Conservation (phyloP, 1,140 invertebrate genomes). For the Spodoptera frugiperda region DNA sequence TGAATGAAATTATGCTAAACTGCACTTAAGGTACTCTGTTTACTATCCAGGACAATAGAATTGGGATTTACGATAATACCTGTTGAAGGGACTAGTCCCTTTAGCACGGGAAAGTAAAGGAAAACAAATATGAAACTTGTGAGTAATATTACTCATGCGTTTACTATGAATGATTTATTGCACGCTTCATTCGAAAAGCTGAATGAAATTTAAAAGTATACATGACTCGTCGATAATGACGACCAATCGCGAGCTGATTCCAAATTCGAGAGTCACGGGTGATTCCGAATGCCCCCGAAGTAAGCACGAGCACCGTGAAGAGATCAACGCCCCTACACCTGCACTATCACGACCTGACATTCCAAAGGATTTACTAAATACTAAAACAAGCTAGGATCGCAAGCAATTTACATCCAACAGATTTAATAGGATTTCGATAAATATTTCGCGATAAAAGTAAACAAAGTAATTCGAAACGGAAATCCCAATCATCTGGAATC, state of each 20-base stretch:
- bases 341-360: slow-evolving; percentile 52
- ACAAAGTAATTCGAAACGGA: slow-evolving; percentile 17
- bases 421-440: background rate
- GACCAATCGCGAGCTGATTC: slow-evolving; percentile 40
- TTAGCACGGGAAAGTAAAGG: background rate
- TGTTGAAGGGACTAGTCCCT: slow-evolving; percentile 3
- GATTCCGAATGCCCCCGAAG: slow-evolving; percentile 45
- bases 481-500: slow-evolving; percentile 13
- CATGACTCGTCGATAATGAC: slow-evolving; percentile 40
- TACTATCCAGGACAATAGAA: slow-evolving; percentile 8
- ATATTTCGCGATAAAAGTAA: slow-evolving; percentile 14
- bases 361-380: slow-evolving; percentile 25
- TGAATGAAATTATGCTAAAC: slow-evolving; percentile 38
- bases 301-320: slow-evolving; percentile 49
- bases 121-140: background rate
- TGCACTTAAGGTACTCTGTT: slow-evolving; percentile 14
- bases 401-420: background rate
- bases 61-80: slow-evolving; percentile 4
- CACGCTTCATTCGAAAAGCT: slow-evolving; percentile 18
- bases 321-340: slow-evolving; percentile 55
- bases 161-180: background rate
- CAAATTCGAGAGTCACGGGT: slow-evolving; percentile 51
- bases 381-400: background rate
- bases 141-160: background rate
- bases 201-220: background rate